phyloP scores from a whole-genome alignment of 1,140 invertebrate genomes.

The Asbolus verrucosus region DNA sequence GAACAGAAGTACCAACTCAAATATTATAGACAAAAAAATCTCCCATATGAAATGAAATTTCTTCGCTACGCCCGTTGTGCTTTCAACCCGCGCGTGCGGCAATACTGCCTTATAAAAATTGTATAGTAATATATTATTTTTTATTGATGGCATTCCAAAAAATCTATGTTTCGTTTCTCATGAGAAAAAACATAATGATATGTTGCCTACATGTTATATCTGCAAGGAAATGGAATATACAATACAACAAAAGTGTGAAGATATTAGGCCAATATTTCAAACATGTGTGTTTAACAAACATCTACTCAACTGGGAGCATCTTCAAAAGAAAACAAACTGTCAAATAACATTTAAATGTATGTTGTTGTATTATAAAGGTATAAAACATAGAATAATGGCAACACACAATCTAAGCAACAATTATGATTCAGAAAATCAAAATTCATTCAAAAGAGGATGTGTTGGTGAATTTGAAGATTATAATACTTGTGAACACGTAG shows the following conservation, averaged over 20 bases:
- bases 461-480: constrained; percentile 2
- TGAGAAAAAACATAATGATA: too few species aligned
- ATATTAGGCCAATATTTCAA: not conserved
- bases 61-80: too few species aligned
- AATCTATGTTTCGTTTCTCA: too few species aligned
- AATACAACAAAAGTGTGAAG: not conserved
- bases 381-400: not conserved
- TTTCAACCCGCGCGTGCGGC: too few species aligned
- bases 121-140: too few species aligned
- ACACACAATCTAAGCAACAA: not conserved
- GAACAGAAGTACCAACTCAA: not conserved
- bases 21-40: too few species aligned
- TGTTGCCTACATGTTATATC: not conserved
- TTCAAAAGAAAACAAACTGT: not conserved
- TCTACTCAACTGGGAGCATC: not conserved
- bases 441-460: constrained; percentile 2
- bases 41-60: too few species aligned
- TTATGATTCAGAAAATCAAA: not conserved
- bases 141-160: too few species aligned
- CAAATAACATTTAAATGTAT: not conserved
- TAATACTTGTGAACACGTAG: not conserved
- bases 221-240: not conserved
- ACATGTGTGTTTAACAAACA: constrained; percentile 4
- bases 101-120: too few species aligned
- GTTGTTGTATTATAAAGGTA: constrained; percentile 12